phyloP scores from a whole-genome alignment of 2,113 vertebrate species.

The Picathartes gymnocephalus region DNA sequence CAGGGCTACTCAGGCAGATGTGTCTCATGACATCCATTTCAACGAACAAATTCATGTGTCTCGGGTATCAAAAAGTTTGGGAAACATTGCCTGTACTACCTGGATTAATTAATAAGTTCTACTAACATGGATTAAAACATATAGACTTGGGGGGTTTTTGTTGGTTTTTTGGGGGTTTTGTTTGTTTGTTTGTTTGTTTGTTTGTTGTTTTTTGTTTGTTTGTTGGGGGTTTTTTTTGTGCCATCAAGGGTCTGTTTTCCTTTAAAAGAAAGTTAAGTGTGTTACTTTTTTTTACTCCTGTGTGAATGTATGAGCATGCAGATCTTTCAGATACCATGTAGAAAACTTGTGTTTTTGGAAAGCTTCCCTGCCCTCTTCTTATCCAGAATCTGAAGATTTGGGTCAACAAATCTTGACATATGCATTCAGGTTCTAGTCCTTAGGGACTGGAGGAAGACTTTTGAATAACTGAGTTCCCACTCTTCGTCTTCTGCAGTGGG shows the following conservation, averaged over 20 bases:
- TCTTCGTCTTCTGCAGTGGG: background rate
- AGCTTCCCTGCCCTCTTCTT: background rate
- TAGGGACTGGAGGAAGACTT: background rate
- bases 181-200: background rate
- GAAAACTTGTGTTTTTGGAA: background rate
- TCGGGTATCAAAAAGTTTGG: background rate
- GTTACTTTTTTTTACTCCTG: background rate
- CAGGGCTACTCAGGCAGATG: background rate
- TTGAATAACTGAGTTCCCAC: background rate
- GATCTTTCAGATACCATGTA: background rate
- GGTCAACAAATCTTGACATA: background rate
- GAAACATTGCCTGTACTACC: background rate
- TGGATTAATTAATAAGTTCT: background rate
- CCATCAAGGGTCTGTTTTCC: background rate
- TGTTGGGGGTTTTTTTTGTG: background rate
- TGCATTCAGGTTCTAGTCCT: background rate
- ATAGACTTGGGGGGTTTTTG: background rate
- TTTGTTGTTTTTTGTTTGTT: background rate
- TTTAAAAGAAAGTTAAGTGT: background rate
- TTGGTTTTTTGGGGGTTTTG: background rate
- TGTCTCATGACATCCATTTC: background rate
- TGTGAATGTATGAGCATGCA: background rate
- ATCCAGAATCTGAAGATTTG: background rate
- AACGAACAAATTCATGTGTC: background rate
- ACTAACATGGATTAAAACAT: background rate